Evolutionary conservation across 2,113 vertebrate genomes (phyloP).

Genomic region (Himantopus leucocephalus): DNA sequence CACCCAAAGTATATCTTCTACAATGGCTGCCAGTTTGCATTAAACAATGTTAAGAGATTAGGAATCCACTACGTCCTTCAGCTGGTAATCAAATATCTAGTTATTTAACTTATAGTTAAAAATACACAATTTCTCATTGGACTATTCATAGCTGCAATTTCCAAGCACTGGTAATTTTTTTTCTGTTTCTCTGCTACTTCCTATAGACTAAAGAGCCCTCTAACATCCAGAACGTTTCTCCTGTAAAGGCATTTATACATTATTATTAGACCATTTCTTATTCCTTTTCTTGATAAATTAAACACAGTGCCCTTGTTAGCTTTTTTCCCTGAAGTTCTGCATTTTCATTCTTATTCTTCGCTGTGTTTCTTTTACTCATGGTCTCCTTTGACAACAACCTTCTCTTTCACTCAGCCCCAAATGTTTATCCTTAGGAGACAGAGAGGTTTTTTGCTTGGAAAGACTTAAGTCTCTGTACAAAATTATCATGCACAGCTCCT

Average conservation of each 20-base stretch:
- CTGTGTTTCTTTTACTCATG: background rate
- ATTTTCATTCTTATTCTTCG: background rate
- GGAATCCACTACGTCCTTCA: fast-evolving
- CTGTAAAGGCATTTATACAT: background rate
- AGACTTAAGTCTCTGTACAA: background rate
- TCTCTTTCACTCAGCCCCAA: background rate
- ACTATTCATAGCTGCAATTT: background rate
- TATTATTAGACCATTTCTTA: background rate
- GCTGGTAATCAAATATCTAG: background rate
- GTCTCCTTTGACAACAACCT: background rate
- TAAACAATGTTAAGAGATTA: background rate
- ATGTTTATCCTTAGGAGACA: background rate
- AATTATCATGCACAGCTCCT: background rate
- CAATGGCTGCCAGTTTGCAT: background rate
- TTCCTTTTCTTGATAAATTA: background rate
- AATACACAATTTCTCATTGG: background rate
- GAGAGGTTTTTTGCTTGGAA: background rate
- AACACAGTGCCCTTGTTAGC: background rate
- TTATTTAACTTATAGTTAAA: background rate
- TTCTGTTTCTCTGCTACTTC: background rate
- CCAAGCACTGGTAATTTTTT: fast-evolving
- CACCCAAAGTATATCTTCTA: background rate
- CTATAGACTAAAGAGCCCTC: background rate
- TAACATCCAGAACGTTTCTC: background rate
- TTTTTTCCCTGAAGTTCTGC: background rate